These are phyloP conservation scores for Aurelia aurita DNA, from an alignment of 30 jellyfish, hydroid and myxozoan species.

Conservation along the genomic window DNA sequence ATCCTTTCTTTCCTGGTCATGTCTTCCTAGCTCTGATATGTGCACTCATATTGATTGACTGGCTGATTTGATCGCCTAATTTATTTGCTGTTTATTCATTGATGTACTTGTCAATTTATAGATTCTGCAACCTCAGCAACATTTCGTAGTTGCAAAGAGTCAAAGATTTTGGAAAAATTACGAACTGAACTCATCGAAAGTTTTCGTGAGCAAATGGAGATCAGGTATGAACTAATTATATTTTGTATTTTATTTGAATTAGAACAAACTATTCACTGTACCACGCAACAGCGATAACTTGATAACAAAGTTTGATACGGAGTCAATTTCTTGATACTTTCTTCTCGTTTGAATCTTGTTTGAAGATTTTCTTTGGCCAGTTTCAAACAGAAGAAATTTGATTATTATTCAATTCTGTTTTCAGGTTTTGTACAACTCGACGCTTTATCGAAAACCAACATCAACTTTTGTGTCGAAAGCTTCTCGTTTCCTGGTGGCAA, in stretches of 20 bases:
- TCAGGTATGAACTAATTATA: conserved; percentile 45
- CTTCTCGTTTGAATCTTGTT: too few species aligned
- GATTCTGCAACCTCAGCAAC: conserved; percentile 74
- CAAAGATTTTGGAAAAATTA: conserved; percentile 72
- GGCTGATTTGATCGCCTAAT: too few species aligned
- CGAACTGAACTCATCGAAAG: conserved; percentile 78
- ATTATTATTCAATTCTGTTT: too few species aligned
- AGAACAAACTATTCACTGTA: neutral
- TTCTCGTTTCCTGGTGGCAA: too few species aligned
- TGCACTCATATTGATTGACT: too few species aligned
- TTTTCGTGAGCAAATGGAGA: conserved; percentile 94
- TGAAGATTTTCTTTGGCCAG: neutral
- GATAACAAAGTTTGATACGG: neutral
- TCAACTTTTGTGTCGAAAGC: too few species aligned
- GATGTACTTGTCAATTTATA: neutral
- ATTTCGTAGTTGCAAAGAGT: conserved; percentile 79
- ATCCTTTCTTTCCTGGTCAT: too few species aligned
- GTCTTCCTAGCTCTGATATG: too few species aligned
- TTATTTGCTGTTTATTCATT: neutral
- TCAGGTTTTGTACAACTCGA: too few species aligned
- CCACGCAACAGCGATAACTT: neutral
- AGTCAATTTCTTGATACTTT: neutral
- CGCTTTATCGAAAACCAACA: too few species aligned
- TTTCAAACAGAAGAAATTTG: too few species aligned
- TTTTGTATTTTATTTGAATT: neutral